Evolutionary conservation across 2,113 vertebrate genomes (phyloP).

Genomic region (Equus przewalskii): DNA sequence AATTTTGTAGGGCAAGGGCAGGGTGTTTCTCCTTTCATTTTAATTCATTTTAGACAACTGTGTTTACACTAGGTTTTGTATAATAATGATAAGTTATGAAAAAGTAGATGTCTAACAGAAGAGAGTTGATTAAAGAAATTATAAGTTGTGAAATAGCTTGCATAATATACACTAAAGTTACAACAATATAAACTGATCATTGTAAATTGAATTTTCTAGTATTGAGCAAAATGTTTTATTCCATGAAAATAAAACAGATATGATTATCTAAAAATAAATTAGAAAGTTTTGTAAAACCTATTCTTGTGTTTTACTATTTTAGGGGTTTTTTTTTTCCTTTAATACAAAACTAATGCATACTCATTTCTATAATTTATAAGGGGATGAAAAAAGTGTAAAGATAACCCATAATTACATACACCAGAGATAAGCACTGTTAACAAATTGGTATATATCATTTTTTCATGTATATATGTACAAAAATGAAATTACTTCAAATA

Average conservation of each 20-base stretch:
- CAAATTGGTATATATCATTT: background rate
- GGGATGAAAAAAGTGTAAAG: background rate
- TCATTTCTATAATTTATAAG: slow-evolving; percentile 22
- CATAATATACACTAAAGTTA: background rate
- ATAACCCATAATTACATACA: background rate
- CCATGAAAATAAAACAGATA: slow-evolving; percentile 33
- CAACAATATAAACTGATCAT: slow-evolving; percentile 47
- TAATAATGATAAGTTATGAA: background rate
- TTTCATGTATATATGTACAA: background rate
- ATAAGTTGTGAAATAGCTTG: background rate
- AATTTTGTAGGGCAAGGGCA: background rate
- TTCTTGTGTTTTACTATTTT: slow-evolving; percentile 34
- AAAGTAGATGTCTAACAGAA: slow-evolving; percentile 39
- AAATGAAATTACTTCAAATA: slow-evolving; percentile 44
- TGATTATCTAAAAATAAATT: slow-evolving; percentile 48
- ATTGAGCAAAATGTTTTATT: slow-evolving; percentile 38
- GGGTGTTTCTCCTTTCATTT: slow-evolving; percentile 37
- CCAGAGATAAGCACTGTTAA: background rate
- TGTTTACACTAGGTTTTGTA: slow-evolving; percentile 24
- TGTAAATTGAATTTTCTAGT: slow-evolving; percentile 40
- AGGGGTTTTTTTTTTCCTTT: background rate
- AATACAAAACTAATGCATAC: background rate
- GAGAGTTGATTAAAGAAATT: slow-evolving; percentile 25
- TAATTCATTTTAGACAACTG: background rate
- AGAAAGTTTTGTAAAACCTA: background rate